Conservation (phyloP, 2,888 invertebrate species). For the Sesia bembeciformis region DNA sequence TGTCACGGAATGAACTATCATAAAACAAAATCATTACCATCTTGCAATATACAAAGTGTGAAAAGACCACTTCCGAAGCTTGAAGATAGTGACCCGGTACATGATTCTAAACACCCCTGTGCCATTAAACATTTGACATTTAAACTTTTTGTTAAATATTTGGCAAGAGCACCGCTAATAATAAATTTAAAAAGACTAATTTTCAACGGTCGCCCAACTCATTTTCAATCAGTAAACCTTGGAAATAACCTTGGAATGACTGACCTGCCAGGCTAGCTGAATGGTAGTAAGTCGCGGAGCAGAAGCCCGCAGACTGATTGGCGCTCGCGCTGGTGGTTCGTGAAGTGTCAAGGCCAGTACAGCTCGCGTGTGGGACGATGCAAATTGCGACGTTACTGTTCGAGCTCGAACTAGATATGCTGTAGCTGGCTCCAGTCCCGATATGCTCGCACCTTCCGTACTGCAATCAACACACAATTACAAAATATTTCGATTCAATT, state of each 20-base stretch:
- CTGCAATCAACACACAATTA: conserved; percentile 15
- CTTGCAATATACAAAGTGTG: no score
- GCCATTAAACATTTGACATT: no score
- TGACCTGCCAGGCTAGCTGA: conserved; percentile 62
- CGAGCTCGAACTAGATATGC: conserved; percentile 59
- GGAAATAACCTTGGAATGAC: not conserved
- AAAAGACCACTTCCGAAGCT: no score
- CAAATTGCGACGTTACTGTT: conserved; percentile 60
- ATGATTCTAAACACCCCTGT: no score
- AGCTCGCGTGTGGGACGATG: conserved; percentile 59
- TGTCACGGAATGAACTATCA: no score
- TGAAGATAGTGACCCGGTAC: no score
- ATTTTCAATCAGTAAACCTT: not conserved
- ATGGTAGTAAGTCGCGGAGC: conserved; percentile 52
- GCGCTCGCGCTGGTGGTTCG: conserved; percentile 59
- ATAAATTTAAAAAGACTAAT: no score
- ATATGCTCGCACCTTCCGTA: conserved; percentile 53
- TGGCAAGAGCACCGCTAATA: no score
- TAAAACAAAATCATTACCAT: no score
- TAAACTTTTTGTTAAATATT: no score
- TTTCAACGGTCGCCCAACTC: no score
- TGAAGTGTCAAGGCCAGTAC: conserved; percentile 56
- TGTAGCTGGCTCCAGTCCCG: conserved; percentile 60
- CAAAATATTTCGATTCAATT: no score
- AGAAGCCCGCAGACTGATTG: conserved; percentile 49